Evolutionary conservation across 2,888 invertebrate genomes (phyloP), one percentile per base, ranked within the genome.

Genomic region (Leistus spinibarbis): DNA sequence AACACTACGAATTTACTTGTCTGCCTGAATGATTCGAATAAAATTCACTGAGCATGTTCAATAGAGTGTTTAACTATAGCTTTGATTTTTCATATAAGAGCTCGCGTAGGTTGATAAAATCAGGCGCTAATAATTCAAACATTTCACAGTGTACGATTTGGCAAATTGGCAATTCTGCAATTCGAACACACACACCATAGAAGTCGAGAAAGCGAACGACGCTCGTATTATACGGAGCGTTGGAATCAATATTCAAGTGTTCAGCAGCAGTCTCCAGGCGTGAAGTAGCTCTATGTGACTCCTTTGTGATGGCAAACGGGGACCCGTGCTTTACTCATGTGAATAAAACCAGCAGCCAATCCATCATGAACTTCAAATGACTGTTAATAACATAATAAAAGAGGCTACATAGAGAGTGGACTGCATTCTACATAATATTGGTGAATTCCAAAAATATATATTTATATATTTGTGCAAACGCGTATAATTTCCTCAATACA

Each of bases 81-180:
- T 9, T 4, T 17, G 9, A 64, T 24, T 16, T 64, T 62, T 62
- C 19, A 62, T 22, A 22, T 16, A 62, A 19, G 62, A 64, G 16
- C 64, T 64, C 17, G n/a, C 17, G 20, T 22, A 16, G 23, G 16
- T 16, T 27, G 27, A 64, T 22, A 64, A 24, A n/a, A 24, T 64
- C 27, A 16, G 7, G 40, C 40, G 40, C 40, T 67, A 22, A 20
- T 67, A 67, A 67, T 67, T 67, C 53, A 67, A 40, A 67, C 64
- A 64, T 64, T 64, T 64, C 64, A 64, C 64, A 64, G 64, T 64
- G 64, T 27, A 23, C 23, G 64, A 64, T 64, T 64, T 64, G 64
- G 64, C 22, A 64, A 64, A 64, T 64, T 64, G 64, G 64, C 64
- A 64, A 64, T 64, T 64, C 60, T 60, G 22, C 60, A 60, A 60